Conservation (phyloP, 1,140 invertebrate genomes). For the Aleiodes sp. region DNA sequence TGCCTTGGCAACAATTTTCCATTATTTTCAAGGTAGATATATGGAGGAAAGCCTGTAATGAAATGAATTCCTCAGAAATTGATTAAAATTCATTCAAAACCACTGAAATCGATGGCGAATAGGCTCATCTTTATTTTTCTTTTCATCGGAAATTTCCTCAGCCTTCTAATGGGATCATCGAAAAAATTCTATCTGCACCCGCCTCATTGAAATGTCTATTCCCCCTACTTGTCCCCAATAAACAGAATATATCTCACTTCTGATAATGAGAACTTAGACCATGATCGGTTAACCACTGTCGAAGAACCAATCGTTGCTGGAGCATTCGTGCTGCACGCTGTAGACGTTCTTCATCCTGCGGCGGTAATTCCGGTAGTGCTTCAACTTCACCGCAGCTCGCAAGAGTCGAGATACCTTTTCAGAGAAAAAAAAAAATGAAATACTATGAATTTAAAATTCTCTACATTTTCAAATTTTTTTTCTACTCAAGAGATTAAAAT, state of each 20-base stretch:
- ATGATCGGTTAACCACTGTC: conserved; percentile 82
- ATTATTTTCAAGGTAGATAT: too few species aligned
- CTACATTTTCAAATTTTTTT: not conserved
- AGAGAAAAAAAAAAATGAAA: conserved; percentile 49
- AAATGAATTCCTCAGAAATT: too few species aligned
- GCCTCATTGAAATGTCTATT: not conserved
- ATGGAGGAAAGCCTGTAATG: too few species aligned
- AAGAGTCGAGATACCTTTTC: conserved; percentile 81
- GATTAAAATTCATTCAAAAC: too few species aligned
- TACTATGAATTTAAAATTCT: not conserved
- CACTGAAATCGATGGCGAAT: too few species aligned
- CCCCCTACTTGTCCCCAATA: too few species aligned
- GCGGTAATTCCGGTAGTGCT: conserved; percentile 78
- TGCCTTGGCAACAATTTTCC: too few species aligned
- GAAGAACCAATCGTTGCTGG: conserved; percentile 81
- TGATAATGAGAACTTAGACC: conserved; percentile 79
- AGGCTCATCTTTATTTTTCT: too few species aligned
- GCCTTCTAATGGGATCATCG: too few species aligned
- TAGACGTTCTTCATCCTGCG: conserved; percentile 81
- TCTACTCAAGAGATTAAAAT: conserved; percentile 1
- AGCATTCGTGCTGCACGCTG: conserved; percentile 79
- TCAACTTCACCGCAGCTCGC: conserved; percentile 78
- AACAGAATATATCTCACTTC: conserved; percentile 64
- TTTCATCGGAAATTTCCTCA: too few species aligned
- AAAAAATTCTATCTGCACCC: not conserved